A percentile compares a stretch with the other conserved stretches of the same genome.
Evolutionary conservation across 2,888 invertebrate genomes (phyloP).

Genomic region (Cheiracanthium punctorium): DNA sequence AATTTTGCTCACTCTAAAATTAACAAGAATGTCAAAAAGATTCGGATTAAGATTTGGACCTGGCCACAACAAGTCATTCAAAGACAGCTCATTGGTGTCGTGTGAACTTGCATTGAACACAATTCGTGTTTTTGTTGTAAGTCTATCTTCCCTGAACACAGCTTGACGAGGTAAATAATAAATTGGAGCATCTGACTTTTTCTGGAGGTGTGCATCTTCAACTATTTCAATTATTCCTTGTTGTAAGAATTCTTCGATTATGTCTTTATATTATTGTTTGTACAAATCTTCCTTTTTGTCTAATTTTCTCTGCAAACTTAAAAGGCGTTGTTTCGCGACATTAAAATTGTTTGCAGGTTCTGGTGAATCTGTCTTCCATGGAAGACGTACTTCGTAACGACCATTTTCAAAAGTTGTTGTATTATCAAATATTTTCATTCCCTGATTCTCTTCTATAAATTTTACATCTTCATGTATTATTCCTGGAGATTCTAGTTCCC

Average conservation of each 20-base stretch:
- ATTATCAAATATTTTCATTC: background rate
- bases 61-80: constrained; percentile 11
- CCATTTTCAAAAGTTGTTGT: too few species aligned
- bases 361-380: background rate
- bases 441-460: background rate
- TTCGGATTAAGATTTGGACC: too few species aligned
- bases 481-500: too few species aligned
- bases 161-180: constrained; percentile 14
- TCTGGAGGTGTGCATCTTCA: too few species aligned
- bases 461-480: too few species aligned
- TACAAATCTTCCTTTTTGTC: background rate
- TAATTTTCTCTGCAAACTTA: background rate
- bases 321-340: background rate
- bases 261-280: background rate
- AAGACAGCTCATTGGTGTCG: constrained; percentile 7
- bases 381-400: too few species aligned
- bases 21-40: background rate
- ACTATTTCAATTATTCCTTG: constrained; percentile 12
- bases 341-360: background rate
- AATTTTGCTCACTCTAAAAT: background rate
- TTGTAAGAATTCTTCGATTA: background rate
- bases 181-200: background rate
- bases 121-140: too few species aligned
- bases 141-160: too few species aligned
- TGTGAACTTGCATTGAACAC: constrained; percentile 20